A percentile compares a stretch with the other conserved stretches of the same genome.
Evolutionary conservation across 2,797 vertebrate genomes (phyloP).

Genomic region (Poeciliopsis paucimaculata): DNA sequence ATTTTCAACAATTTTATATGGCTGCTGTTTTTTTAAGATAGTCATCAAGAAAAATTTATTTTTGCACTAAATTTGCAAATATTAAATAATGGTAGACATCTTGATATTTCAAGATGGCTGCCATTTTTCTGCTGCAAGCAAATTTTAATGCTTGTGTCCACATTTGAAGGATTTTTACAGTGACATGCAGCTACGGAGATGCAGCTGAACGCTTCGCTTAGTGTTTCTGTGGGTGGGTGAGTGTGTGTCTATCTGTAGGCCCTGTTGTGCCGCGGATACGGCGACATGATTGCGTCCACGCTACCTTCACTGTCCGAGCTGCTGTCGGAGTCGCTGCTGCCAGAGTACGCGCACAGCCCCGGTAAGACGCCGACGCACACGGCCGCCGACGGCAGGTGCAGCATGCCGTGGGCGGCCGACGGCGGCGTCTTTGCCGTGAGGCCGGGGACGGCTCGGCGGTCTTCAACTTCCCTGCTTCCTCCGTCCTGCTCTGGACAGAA

Average conservation of each 20-base stretch:
- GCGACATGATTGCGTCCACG: conserved; percentile 90
- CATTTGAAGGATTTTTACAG: too few species aligned
- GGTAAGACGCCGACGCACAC: conserved; percentile 97
- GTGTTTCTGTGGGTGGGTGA: conserved; percentile 11
- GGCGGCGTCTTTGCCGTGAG: conserved; percentile 42
- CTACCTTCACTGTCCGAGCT: conserved; percentile 98
- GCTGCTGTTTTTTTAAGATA: too few species aligned
- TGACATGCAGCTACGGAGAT: neutral
- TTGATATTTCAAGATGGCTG: too few species aligned
- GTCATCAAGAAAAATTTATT: too few species aligned
- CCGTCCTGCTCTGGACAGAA: conserved; percentile 77
- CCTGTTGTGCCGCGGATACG: conserved; percentile 77
- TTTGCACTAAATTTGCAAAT: too few species aligned
- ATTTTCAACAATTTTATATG: too few species aligned
- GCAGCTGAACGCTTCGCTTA: neutral
- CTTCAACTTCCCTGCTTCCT: conserved; percentile 71
- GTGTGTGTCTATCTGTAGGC: conserved; percentile 78
- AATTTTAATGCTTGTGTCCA: too few species aligned
- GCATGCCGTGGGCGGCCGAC: conserved; percentile 57
- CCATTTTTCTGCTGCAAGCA: too few species aligned
- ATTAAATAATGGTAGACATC: too few species aligned
- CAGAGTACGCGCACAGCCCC: conserved; percentile 92
- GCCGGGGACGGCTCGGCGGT: conserved; percentile 38
- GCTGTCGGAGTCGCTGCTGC: conserved; percentile 97
- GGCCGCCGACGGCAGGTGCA: conserved; percentile 91